phyloP scores from a whole-genome alignment of 2,888 invertebrate genomes.

The Phortica magna region DNA sequence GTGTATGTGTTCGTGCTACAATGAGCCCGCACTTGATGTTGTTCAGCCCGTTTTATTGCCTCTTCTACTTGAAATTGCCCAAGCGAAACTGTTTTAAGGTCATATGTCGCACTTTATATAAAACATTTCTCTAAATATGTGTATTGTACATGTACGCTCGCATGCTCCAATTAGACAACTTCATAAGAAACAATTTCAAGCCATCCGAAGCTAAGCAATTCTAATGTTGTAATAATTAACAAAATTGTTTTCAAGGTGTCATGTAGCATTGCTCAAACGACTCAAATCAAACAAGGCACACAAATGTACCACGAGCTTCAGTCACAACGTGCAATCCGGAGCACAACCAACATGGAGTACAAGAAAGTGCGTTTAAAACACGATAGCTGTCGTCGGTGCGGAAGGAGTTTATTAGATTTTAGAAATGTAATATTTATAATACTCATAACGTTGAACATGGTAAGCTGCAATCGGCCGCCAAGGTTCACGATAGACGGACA shows the following conservation, averaged over 20 bases:
- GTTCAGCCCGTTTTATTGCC: constrained; percentile 43
- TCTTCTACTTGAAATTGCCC: constrained; percentile 56
- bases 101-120: constrained; percentile 56
- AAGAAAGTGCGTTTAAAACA: constrained; percentile 71
- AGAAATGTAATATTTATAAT: constrained; percentile 42
- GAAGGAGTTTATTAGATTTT: background rate
- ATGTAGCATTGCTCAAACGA: constrained; percentile 46
- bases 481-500: constrained; percentile 92
- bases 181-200: constrained; percentile 47
- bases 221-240: constrained; percentile 53
- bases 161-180: background rate
- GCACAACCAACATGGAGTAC: constrained; percentile 53
- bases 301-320: constrained; percentile 60
- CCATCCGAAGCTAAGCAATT: background rate
- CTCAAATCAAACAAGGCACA: constrained; percentile 37
- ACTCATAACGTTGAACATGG: constrained; percentile 43
- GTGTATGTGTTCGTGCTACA: too few relatives aligned
- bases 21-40: background rate
- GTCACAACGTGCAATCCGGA: constrained; percentile 36
- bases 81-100: constrained; percentile 67
- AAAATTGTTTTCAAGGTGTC: constrained; percentile 48
- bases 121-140: background rate
- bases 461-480: constrained; percentile 85
- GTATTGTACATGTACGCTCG: background rate
- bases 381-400: background rate